phyloP scores from a whole-genome alignment of 2,113 vertebrate genomes.

The Chionomys nivalis region DNA sequence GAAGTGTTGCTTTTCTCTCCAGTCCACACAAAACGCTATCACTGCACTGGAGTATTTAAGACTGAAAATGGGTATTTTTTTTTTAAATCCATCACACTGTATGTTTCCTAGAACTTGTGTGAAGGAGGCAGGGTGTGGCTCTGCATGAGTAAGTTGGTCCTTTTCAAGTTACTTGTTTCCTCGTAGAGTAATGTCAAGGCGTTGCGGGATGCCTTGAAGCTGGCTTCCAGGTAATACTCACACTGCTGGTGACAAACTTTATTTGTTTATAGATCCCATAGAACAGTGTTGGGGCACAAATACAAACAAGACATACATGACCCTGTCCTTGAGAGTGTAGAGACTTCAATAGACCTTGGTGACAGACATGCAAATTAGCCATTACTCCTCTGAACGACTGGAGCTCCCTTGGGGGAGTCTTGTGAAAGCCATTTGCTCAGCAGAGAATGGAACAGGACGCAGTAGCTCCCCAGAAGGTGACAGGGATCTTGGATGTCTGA shows the following conservation, averaged over 20 bases:
- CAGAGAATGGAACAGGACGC: neutral
- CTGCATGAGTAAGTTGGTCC: neutral
- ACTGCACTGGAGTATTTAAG: neutral
- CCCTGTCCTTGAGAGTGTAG: neutral
- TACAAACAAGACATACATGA: neutral
- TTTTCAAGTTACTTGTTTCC: neutral
- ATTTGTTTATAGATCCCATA: neutral
- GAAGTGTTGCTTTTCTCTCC: slow-evolving; percentile 4
- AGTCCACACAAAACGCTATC: neutral
- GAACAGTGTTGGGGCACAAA: neutral
- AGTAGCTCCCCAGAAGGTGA: neutral
- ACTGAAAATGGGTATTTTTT: neutral
- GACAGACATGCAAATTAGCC: neutral
- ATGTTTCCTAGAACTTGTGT: slow-evolving; percentile 31
- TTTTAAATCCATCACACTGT: neutral
- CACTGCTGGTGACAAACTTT: neutral
- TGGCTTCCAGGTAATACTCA: slow-evolving; percentile 8
- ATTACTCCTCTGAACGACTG: neutral
- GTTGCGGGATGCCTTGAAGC: neutral
- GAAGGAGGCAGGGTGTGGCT: slow-evolving; percentile 41
- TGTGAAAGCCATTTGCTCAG: neutral
- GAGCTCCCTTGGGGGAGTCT: neutral
- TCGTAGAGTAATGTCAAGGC: neutral
- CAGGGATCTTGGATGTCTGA: neutral
- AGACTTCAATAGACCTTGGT: neutral